Evolutionary conservation across 2,113 vertebrate species (phyloP).

Genomic region (Arenaria interpres): DNA sequence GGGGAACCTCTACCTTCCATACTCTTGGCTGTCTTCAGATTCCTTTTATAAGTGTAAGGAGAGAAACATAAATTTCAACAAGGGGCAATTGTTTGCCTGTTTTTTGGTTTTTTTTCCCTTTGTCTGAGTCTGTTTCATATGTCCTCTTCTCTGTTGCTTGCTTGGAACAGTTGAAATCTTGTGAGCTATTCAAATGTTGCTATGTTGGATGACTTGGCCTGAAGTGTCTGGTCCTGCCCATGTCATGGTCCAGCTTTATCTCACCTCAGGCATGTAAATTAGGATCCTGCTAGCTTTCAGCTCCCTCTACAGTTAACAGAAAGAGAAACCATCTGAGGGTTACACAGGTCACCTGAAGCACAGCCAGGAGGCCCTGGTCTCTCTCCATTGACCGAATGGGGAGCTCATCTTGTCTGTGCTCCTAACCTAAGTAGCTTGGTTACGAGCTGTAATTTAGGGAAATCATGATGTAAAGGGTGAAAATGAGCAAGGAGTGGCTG

Average conservation of each 20-base stretch:
- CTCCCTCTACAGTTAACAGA: constrained; percentile 62
- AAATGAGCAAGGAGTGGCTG: background rate
- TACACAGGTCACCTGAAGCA: background rate
- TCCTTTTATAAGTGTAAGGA: background rate
- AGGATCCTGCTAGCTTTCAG: constrained; percentile 54
- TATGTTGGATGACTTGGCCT: background rate
- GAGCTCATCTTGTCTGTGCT: background rate
- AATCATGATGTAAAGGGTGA: background rate
- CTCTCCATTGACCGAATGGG: background rate
- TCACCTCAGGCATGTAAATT: background rate
- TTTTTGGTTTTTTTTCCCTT: background rate
- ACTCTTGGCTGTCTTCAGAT: background rate
- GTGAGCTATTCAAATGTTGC: background rate
- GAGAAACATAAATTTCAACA: background rate
- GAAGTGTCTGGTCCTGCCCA: background rate
- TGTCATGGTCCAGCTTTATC: background rate
- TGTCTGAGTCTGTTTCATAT: background rate
- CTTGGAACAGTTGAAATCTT: background rate
- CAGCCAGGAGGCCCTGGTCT: background rate
- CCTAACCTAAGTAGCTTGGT: background rate
- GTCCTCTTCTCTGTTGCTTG: background rate
- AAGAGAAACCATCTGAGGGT: constrained; percentile 3
- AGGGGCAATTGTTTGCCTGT: background rate
- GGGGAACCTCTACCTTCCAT: background rate
- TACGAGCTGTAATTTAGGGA: background rate